Base-by-base conservation (phyloP, 2,113 vertebrate genomes). In the Crotalus tigris region DNA sequence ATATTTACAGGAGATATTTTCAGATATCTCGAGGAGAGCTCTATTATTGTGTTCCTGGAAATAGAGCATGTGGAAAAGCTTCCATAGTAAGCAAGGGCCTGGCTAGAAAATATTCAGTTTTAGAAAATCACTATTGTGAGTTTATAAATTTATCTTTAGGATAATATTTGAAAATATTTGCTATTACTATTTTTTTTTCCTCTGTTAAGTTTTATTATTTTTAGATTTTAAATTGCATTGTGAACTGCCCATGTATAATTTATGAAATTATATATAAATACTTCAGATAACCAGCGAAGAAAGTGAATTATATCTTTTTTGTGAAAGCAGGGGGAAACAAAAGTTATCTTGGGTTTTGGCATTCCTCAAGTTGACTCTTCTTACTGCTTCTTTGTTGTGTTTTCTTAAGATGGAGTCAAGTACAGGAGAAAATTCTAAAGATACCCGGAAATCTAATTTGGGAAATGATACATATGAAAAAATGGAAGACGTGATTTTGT, bases 381-480 rank as follows among this genome's bases (percentile, higher is more conserved):
- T 97, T 88, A 96, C 91, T 95, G 87, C 95, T 95, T 95, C 92
- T 91, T 96, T 33, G 93, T 93, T 94, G 96, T 93, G 17, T 90
- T 97, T 96, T 97, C 93, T 91, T 91, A 92, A 98, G 97, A 96
- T 96, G 94, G 96, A 95, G 95, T 93, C 95, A 97, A 96, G 96
- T 95, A 59, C 33, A 95, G 95, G 96, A 81, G 95, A 94, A 95
- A 92, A 95, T 93, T 94, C 96, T 95, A 96, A 97, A 95, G 96
- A 95, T 95, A 94, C 95, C 95, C 90, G 92, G 92, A 94, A 88
- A 92, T 95, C 96, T 95, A 94, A 95, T 96, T 96, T 96, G 95
- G 95, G 96, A 97, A 97, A 95, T 55, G 29, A 93, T 93, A 49
- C 15, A 0, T 96, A 39, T 97, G 95, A 96, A 95, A 97, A 95